These are phyloP conservation scores for Ceyx cyanopectus DNA, from an alignment of 2,113 vertebrate species.

Conservation along the genomic window DNA sequence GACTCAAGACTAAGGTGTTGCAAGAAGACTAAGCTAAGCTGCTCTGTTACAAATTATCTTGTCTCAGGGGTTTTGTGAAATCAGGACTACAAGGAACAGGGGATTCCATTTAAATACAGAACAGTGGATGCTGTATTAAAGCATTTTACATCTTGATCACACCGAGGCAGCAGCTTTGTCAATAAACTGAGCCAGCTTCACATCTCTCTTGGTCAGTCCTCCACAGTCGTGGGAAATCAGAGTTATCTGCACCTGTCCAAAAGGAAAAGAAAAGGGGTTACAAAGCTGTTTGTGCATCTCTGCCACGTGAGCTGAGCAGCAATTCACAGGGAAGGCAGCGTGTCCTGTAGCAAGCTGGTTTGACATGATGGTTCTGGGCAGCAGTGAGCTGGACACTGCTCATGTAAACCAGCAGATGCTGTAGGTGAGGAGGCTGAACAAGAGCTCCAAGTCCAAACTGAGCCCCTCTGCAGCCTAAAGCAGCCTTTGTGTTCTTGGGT, in stretches of 20 bases:
- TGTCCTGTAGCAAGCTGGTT: neutral
- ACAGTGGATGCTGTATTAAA: neutral
- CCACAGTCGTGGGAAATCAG: slow-evolving; percentile 92
- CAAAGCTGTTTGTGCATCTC: neutral
- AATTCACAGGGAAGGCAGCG: fast-evolving
- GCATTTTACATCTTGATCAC: slow-evolving; percentile 11
- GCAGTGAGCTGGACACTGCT: neutral
- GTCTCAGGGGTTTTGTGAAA: neutral
- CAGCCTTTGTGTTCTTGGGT: neutral
- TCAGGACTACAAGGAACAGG: neutral
- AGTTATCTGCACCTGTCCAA: slow-evolving; percentile 92
- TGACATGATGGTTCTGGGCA: neutral
- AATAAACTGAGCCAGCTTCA: slow-evolving; percentile 94
- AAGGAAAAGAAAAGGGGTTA: slow-evolving; percentile 10
- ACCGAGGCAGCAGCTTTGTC: slow-evolving; percentile 83
- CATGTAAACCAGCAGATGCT: neutral
- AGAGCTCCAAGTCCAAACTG: neutral
- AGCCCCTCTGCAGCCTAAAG: neutral
- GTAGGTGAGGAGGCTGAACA: neutral
- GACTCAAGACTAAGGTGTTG: neutral
- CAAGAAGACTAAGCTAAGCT: neutral
- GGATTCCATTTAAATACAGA: neutral
- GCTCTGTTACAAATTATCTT: neutral
- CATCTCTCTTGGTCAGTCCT: slow-evolving; percentile 89
- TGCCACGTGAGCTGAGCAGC: neutral